These are phyloP conservation scores for Berghia stephanieae DNA, from an alignment of 1,140 invertebrate species.

Conservation along the genomic window DNA sequence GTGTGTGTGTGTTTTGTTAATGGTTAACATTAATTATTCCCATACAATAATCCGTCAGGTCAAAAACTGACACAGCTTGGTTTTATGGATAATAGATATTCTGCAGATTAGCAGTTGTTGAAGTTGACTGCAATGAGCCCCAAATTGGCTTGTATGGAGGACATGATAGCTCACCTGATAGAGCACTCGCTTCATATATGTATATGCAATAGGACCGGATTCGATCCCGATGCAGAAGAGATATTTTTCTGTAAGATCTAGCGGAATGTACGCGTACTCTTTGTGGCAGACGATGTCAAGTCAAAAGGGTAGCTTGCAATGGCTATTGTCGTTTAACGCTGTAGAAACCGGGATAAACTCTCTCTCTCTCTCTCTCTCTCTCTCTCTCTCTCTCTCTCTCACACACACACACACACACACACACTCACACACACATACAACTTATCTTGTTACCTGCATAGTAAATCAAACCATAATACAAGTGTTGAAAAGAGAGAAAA, in stretches of 20 bases:
- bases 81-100: too few relatives aligned
- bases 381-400: not conserved
- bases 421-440: not conserved
- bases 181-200: not conserved
- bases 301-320: not conserved
- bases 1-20: slow-evolving; percentile 1
- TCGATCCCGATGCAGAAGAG: not conserved
- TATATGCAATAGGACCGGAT: not conserved
- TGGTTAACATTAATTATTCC: not conserved
- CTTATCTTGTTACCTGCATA: not conserved
- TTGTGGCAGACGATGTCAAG: not conserved
- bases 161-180: not conserved
- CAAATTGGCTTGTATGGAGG: too few relatives aligned
- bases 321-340: not conserved
- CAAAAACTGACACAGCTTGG: not conserved
- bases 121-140: too few relatives aligned
- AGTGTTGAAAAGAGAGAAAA: not conserved
- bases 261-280: not conserved
- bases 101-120: too few relatives aligned
- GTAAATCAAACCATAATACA: not conserved
- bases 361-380: too few relatives aligned
- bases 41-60: not conserved
- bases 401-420: not conserved
- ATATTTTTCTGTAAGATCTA: not conserved
- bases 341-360: too few relatives aligned